Percentiles rank a stretch among this genome's conserved stretches.
phyloP scores from a whole-genome alignment of 2,113 vertebrate genomes.

The Thoracochromis brauschi region DNA sequence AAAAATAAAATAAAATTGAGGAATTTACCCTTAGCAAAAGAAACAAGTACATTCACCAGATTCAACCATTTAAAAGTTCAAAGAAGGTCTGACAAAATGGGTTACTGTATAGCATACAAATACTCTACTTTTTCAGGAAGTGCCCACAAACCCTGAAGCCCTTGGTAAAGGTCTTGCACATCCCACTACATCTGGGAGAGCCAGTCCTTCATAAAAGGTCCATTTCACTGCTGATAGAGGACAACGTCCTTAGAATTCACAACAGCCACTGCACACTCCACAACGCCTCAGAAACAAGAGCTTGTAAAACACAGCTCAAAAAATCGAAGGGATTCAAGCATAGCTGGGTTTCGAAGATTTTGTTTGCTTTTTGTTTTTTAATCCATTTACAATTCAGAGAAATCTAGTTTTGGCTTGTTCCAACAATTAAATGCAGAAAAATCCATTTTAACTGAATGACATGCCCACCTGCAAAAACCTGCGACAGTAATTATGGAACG shows the following conservation, averaged over 20 bases:
- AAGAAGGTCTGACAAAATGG: background rate
- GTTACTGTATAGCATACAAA: background rate
- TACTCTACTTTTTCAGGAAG: background rate
- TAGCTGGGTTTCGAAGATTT: background rate
- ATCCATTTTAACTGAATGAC: background rate
- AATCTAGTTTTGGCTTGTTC: background rate
- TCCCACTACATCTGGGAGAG: background rate
- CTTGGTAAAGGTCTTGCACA: background rate
- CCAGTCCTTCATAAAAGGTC: slow-evolving; percentile 12
- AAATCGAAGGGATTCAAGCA: background rate
- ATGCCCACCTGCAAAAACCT: background rate
- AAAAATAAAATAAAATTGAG: background rate
- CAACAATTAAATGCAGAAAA: background rate
- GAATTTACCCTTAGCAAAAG: background rate
- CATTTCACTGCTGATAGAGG: slow-evolving; percentile 18
- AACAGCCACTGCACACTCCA: background rate
- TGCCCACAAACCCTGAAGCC: background rate
- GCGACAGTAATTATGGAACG: background rate
- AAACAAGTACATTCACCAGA: background rate
- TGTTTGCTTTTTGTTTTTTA: background rate
- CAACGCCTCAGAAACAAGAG: background rate
- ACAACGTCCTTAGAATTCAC: slow-evolving; percentile 18
- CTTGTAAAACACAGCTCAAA: background rate
- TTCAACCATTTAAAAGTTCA: background rate
- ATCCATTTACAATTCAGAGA: background rate